phyloP scores from a whole-genome alignment of 2,113 vertebrate genomes.

The Sula dactylatra region DNA sequence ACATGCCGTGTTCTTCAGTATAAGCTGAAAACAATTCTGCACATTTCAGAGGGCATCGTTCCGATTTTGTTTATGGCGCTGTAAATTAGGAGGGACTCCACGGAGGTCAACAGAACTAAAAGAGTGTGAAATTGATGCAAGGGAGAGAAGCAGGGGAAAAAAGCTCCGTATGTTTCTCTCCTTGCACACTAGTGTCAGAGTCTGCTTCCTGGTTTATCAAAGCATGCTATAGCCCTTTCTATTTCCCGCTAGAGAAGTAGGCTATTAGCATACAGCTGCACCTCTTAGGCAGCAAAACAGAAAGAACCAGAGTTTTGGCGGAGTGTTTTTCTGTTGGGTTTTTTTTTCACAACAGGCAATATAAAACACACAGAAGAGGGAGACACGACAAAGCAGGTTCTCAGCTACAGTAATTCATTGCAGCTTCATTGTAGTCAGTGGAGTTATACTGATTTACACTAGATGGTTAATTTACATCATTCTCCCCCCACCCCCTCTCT shows the following conservation, averaged over 20 bases:
- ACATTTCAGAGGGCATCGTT: not conserved
- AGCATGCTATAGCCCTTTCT: not conserved
- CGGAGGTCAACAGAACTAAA: not conserved
- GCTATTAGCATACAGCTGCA: constrained; percentile 65
- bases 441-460: not conserved
- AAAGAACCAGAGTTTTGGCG: not conserved
- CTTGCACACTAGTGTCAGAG: not conserved
- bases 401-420: not conserved
- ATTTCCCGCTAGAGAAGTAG: not conserved
- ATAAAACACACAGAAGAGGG: not conserved
- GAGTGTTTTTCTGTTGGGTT: not conserved
- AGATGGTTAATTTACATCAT: not conserved
- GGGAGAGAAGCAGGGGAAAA: not conserved
- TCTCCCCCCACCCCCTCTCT: not conserved
- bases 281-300: not conserved
- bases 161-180: not conserved
- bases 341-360: not conserved
- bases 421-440: not conserved
- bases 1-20: rapidly evolving
- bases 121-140: constrained; percentile 23
- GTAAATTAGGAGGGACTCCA: constrained; percentile 16
- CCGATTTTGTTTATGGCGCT: not conserved
- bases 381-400: not conserved
- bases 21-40: not conserved
- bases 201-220: constrained; percentile 4